Base-by-base conservation (phyloP, 2,113 vertebrate species). In the Stigmatopora nigra region DNA sequence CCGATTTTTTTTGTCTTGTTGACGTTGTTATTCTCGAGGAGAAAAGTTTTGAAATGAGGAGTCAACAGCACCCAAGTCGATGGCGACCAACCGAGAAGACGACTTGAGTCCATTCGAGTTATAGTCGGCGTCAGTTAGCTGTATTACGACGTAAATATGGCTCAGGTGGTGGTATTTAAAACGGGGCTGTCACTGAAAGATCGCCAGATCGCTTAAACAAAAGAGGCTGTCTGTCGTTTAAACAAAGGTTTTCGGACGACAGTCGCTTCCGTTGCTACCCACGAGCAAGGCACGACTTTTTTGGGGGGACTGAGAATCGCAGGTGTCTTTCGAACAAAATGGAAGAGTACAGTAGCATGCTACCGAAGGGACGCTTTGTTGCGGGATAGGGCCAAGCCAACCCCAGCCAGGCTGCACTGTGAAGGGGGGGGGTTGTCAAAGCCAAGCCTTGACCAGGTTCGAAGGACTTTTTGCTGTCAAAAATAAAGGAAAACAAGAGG, bases 291-390 rank as follows among this genome's bases (percentile, higher is more conserved):
- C 53, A 31, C 53, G 53, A 14, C 22, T 56, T 14, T 56, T 56
- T 31, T 31, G 25, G 22, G 15, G 1, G 53, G n/a, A n/a, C n/a
- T 31, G 53, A 7, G 22, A 13, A 14, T 71, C 76, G 41, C 59
- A 61, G 59, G 76, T 81, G 70, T 77, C 44, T 61, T 35, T 66
- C 49, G 80, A 78, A 82, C 76, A 75, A 72, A 70, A 87, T 87
- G 83, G 83, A 68, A 51, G 76, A 78, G 69, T 75, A 87, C 86
- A 81, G 84, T 81, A 85, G 82, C 82, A 78, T 77, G 84, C 84
- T 85, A 86, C 85, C 86, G 85, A 86, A 88, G 88, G 86, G 3
- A 75, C 67, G 88, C 86, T 87, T 84, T 89, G 86, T 89, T 82
- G 86, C 86, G 78, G 79, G 88, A 57, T 88, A 89, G 79, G 82